Evolutionary conservation across 2,888 invertebrate genomes (phyloP).

Genomic region (Xylocampa areola): DNA sequence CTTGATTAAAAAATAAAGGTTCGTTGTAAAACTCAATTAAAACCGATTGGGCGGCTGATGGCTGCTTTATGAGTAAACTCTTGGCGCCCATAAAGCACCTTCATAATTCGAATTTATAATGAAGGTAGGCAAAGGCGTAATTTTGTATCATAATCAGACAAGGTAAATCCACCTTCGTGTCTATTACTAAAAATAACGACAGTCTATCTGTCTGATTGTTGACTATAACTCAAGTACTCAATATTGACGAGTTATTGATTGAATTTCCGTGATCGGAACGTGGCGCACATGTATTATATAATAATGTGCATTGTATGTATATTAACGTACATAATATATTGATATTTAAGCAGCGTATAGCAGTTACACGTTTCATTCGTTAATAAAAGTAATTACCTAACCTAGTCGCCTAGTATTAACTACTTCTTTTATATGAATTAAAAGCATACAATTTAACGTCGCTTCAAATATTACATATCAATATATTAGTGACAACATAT

Average conservation of each 20-base stretch:
- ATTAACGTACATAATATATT: not conserved
- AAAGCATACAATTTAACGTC: too few relatives aligned
- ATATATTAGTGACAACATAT: constrained; percentile 47
- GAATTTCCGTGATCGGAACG: constrained; percentile 9
- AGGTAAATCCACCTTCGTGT: constrained; percentile 14
- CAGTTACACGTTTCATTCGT: not conserved
- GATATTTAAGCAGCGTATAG: not conserved
- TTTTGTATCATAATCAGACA: constrained; percentile 20
- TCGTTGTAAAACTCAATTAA: constrained; percentile 60
- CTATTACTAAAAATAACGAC: constrained; percentile 8
- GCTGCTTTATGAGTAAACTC: constrained; percentile 18
- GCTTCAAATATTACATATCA: constrained; percentile 16
- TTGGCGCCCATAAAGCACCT: constrained; percentile 5
- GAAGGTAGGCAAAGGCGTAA: constrained; percentile 25
- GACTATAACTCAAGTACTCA: too few relatives aligned
- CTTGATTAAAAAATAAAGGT: constrained; percentile 73
- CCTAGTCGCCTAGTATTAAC: too few relatives aligned
- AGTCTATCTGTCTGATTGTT: not conserved
- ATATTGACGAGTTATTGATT: constrained; percentile 24
- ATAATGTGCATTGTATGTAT: constrained; percentile 5
- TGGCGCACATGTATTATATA: constrained; percentile 4
- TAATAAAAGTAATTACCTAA: too few relatives aligned
- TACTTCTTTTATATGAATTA: too few relatives aligned
- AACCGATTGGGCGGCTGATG: constrained; percentile 37
- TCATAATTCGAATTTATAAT: constrained; percentile 23